phyloP scores from a whole-genome alignment of 2,888 invertebrate genomes.

The Poecilobothrus nobilitatus region DNA sequence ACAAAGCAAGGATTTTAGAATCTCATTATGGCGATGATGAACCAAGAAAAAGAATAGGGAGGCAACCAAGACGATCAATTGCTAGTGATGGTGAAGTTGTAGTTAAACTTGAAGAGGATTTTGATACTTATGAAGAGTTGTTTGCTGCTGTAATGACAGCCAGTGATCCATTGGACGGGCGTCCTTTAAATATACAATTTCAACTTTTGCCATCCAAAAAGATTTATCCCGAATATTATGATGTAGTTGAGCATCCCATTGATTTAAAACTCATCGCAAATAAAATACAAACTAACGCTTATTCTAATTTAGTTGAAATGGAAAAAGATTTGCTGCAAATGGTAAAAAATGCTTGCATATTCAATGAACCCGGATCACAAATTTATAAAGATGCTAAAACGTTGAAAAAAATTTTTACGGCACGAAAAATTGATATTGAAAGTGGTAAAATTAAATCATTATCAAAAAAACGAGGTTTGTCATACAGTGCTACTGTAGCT shows the following conservation, averaged over 20 bases:
- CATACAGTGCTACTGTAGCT: slow-evolving; percentile 43
- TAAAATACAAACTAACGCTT: slow-evolving; percentile 79
- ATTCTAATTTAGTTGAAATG: slow-evolving; percentile 67
- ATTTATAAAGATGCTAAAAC: slow-evolving; percentile 93
- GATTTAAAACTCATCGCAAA: slow-evolving; percentile 89
- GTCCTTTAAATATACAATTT: slow-evolving; percentile 79
- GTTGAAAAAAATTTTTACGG: slow-evolving; percentile 66
- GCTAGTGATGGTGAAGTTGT: slow-evolving; percentile 55
- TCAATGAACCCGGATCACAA: slow-evolving; percentile 93
- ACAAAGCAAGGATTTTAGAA: slow-evolving; percentile 39
- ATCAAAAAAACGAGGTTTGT: slow-evolving; percentile 54
- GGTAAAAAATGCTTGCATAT: slow-evolving; percentile 90
- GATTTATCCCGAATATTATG: slow-evolving; percentile 92
- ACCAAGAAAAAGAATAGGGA: slow-evolving; percentile 35
- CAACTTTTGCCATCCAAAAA: slow-evolving; percentile 86
- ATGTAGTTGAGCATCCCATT: slow-evolving; percentile 86
- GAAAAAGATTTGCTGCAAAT: slow-evolving; percentile 84
- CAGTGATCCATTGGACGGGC: slow-evolving; percentile 57
- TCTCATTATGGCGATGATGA: slow-evolving; percentile 35
- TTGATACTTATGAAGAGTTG: slow-evolving; percentile 75
- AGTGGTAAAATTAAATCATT: slow-evolving; percentile 56
- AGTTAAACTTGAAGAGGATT: slow-evolving; percentile 64
- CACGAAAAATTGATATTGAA: slow-evolving; percentile 63
- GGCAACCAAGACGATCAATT: slow-evolving; percentile 37
- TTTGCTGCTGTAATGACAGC: slow-evolving; percentile 83